phyloP scores from a whole-genome alignment of 2,888 invertebrate species.

The Mesodorylaimus sp. region DNA sequence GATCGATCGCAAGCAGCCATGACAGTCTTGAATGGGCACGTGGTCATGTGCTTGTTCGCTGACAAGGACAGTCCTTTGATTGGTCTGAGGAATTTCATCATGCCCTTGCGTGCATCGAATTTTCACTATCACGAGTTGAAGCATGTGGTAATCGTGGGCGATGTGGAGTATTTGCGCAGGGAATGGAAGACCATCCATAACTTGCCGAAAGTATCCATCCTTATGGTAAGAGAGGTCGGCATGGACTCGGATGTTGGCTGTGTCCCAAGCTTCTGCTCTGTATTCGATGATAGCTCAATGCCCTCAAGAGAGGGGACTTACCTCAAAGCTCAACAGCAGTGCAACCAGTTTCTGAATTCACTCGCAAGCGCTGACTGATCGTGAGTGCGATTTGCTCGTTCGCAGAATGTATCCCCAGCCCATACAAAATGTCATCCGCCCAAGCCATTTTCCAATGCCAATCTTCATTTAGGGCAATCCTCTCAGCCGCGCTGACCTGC shows the following conservation, averaged over 20 bases:
- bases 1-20: slow-evolving; percentile 98
- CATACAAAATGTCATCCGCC: no score
- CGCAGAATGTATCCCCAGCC: no score
- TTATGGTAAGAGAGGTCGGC: slow-evolving; percentile 84
- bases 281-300: no score
- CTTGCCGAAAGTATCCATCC: slow-evolving; percentile 94
- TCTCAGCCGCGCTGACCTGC: slow-evolving; percentile 85
- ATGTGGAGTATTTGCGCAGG: slow-evolving; percentile 80
- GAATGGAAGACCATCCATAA: slow-evolving; percentile 99
- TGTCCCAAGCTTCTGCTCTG: no score
- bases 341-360: no score
- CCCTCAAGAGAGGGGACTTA: no score
- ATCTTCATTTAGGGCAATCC: slow-evolving; percentile 67
- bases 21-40: slow-evolving; percentile 94
- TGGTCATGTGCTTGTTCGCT: slow-evolving; percentile 96
- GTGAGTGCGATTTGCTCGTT: no score
- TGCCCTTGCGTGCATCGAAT: slow-evolving; percentile 96
- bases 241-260: no score
- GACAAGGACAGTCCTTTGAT: slow-evolving; percentile 96
- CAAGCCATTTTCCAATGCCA: no score
- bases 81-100: slow-evolving; percentile 90
- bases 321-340: no score
- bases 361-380: no score
- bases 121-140: slow-evolving; percentile 99
- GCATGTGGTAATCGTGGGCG: slow-evolving; percentile 97